phyloP scores from a whole-genome alignment of 2,113 vertebrate species.

The Erinaceus europaeus region DNA sequence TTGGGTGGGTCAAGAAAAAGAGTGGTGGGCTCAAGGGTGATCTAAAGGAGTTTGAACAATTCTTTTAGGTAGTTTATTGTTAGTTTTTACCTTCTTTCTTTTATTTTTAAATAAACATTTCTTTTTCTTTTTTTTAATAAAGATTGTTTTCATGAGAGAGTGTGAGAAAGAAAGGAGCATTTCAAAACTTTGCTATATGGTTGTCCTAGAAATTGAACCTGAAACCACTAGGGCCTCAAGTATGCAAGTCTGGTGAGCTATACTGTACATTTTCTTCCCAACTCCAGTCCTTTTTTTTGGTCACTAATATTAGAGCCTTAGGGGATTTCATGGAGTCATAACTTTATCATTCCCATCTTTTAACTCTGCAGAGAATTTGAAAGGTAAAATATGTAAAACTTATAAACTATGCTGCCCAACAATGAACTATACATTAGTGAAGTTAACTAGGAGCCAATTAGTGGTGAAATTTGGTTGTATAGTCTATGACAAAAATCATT shows the following conservation, averaged over 20 bases:
- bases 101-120: no score
- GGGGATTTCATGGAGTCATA: not conserved
- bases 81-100: not conserved
- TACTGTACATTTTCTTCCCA: no score
- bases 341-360: not conserved
- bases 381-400: not conserved
- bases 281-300: not conserved
- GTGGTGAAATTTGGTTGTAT: not conserved
- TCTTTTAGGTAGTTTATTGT: not conserved
- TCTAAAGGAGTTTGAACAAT: not conserved
- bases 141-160: no score
- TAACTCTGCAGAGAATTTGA: not conserved
- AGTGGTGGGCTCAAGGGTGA: not conserved
- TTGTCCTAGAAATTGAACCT: no score
- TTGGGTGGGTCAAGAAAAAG: not conserved
- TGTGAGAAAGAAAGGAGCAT: no score
- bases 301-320: not conserved
- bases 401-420: not conserved
- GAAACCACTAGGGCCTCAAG: no score
- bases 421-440: not conserved
- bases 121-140: no score
- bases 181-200: no score
- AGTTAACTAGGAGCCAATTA: not conserved
- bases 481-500: not conserved
- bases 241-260: no score